Evolutionary conservation across 2,888 invertebrate genomes (phyloP).

Genomic region (Phanerotoma sp.): DNA sequence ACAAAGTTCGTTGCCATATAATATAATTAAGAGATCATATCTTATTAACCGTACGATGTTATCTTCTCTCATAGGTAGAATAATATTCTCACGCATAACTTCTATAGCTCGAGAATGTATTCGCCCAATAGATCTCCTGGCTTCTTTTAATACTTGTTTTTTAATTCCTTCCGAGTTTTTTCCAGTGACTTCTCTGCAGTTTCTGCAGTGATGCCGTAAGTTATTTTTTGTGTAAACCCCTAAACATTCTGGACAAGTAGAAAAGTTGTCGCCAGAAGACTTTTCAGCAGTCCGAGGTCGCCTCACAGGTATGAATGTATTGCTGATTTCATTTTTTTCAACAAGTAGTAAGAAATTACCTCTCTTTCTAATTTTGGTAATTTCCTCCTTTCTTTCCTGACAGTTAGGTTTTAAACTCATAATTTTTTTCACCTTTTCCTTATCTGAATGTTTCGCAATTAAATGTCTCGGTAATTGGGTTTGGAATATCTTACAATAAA

Average conservation of each 20-base stretch:
- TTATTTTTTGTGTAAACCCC: constrained; percentile 17
- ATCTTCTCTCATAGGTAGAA: constrained; percentile 23
- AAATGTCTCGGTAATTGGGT: constrained; percentile 8
- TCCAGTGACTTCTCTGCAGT: constrained; percentile 8
- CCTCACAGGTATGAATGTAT: constrained; percentile 18
- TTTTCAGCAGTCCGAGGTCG: constrained; percentile 16
- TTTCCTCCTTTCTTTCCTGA: not conserved
- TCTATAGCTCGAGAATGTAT: constrained; percentile 16
- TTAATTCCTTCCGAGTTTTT: not conserved
- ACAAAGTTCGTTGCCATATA: constrained; percentile 27
- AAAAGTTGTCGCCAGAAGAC: constrained; percentile 17
- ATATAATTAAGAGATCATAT: constrained; percentile 21
- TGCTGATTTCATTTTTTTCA: constrained; percentile 12
- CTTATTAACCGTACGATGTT: constrained; percentile 10
- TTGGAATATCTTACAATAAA: not conserved
- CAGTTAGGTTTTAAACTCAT: not conserved
- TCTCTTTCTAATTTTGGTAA: not conserved
- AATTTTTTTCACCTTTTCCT: constrained; percentile 6
- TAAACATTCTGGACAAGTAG: constrained; percentile 18
- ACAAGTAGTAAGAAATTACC: constrained; percentile 4
- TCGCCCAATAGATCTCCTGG: constrained; percentile 11
- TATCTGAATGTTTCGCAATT: constrained; percentile 4
- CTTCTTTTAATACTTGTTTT: not conserved
- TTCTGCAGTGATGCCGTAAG: constrained; percentile 20
- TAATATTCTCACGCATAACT: constrained; percentile 14